Percentiles rank a stretch among this genome's conserved stretches.
Evolutionary conservation across 2,888 invertebrate genomes (phyloP).

Genomic region (Drosophila setosimentum): DNA sequence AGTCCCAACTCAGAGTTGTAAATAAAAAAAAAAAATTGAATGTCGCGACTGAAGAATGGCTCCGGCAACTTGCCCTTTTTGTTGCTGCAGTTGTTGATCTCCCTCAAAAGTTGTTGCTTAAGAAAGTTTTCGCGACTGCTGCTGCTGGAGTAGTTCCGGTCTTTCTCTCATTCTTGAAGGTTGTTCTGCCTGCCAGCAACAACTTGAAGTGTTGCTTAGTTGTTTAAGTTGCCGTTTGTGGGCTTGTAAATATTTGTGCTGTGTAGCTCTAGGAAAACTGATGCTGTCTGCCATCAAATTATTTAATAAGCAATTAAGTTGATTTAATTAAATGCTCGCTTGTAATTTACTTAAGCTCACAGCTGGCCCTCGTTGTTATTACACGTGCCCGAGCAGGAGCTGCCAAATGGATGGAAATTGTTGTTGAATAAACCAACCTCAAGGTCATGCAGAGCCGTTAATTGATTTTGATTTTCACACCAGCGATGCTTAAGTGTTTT

Average conservation of each 20-base stretch:
- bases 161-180: conserved; percentile 13
- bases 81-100: conserved; percentile 37
- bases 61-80: conserved; percentile 37
- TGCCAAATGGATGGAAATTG: conserved; percentile 18
- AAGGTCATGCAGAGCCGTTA: conserved; percentile 17
- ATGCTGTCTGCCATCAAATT: conserved; percentile 42
- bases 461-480: conserved; percentile 24
- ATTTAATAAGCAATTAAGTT: conserved; percentile 76
- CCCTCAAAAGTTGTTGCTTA: conserved; percentile 13
- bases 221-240: conserved; percentile 58
- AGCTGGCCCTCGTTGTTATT: conserved; percentile 5
- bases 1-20: conserved; percentile 28
- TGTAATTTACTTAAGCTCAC: conserved; percentile 60
- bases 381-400: conserved; percentile 6
- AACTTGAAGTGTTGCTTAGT: conserved; percentile 39
- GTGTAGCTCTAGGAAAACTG: conserved; percentile 12
- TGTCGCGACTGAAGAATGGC: conserved; percentile 19
- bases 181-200: conserved; percentile 22
- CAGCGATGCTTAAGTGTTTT: conserved; percentile 4
- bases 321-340: conserved; percentile 49
- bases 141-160: conserved; percentile 1
- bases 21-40: conserved; percentile 41
- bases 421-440: conserved; percentile 1
- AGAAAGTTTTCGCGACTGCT: conserved; percentile 43
- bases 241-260: conserved; percentile 36